Evolutionary conservation across 2,888 invertebrate species (phyloP), one percentile per base, ranked within the genome.

Genomic region (Pardosa pseudoannulata): DNA sequence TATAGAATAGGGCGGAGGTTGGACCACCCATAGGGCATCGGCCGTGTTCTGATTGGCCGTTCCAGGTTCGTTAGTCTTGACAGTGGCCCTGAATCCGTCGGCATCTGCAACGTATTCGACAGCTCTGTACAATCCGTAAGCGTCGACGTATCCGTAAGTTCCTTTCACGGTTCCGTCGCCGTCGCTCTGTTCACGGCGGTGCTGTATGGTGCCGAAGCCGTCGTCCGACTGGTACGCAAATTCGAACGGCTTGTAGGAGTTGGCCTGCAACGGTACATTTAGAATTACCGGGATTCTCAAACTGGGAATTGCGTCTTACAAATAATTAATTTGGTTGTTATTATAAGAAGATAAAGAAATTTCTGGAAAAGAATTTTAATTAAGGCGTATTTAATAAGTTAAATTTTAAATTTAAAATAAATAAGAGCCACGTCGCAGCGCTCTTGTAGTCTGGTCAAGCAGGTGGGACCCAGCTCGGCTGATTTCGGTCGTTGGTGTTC

Each of bases 31-130:
- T 16, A 81, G 32, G 11, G 80, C 64, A 27, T 81, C 80, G 36
- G 67, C 83, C 7, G 83, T 62, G 62, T 78, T 72, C 64, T 76
- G 76, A 31, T 76, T 78, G 7, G 83, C 71, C 6, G 76, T 78
- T 0, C 83, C 75, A 0, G 76, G 83, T 32, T 83, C 83, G 65
- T 83, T 83, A 9, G 70, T 76, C 32, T 76, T 83, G 9, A 83
- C 70, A 1, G 71, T 46, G 9, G 83, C 83, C 23, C 83, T 36
- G 23, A 76, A 83, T 23, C 83, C 83, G 11, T 28, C 3, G n/a
- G 41, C 56, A 36, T 83, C 83, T 5, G 83, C 83, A 0, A 76
- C 32, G 27, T 83, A 83, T 9, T 83, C 72, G 11, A 83, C 83
- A 19, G 76, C 28, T 32, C 83, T 56, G 50, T 83, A 76, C 23